Base-by-base conservation (phyloP, 2,113 vertebrate species). In the Globicephala melas region DNA sequence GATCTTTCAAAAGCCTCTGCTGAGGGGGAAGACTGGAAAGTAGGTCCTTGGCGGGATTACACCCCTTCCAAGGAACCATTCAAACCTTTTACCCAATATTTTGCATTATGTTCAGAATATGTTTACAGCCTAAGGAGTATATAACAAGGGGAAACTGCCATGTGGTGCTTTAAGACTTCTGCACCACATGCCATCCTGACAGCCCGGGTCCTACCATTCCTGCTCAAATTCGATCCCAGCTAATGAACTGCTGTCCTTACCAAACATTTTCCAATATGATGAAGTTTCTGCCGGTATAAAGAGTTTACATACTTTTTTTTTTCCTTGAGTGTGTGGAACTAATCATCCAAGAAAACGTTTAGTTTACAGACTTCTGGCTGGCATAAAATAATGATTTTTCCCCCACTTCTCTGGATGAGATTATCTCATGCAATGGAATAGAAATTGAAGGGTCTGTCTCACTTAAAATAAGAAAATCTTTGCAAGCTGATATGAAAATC, bases 401-500 rank as follows among this genome's bases (percentile, higher is more conserved):
- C 10, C 2, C 13, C 4, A 41, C 13, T 53, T 55, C 18, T 44
- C 50, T 58, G 67, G 23, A 12, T 44, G 76, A 55, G 28, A 87
- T 60, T 33, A 87, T 60, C 41, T 84, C n/a, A 20, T 8, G 47
- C 44, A 76, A 62, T 50, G 7, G 21, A 58, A 92, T 84, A 87
- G 70, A 95, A 90, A 94, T 33, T 20, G n/a, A 89, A 90, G 50
- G 50, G 18, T 38, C 68, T 82, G 53, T 67, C 28, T 96, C 47
- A n/a, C 8, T 17, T 26, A 84, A 63, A 88, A 50, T 65, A 53
- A 73, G 11, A 87, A 84, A 92, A 41, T 41, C 58, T 70, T 80
- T 53, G 62, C 38, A 53, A 89, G 67, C 82, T 65, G 71, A 91
- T 87, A 60, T 96, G 81, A 79, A 95, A 95, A 80, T 50, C n/a